phyloP scores from a whole-genome alignment of 1,140 invertebrate genomes.

The Dreissena polymorpha region DNA sequence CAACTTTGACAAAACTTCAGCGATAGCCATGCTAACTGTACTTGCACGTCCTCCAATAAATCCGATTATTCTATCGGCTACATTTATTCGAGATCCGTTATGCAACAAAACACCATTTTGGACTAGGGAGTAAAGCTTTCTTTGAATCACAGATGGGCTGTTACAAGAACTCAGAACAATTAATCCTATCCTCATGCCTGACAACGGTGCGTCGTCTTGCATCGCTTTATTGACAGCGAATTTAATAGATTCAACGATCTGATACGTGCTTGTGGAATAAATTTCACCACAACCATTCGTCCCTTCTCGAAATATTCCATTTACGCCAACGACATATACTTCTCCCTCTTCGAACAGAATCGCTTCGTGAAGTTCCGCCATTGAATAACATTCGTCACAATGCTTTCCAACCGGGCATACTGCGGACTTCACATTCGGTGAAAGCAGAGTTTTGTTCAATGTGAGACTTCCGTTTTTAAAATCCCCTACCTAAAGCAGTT shows the following conservation, averaged over 20 bases:
- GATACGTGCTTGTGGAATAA: constrained; percentile 4
- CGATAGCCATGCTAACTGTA: constrained; percentile 42
- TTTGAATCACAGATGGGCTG: constrained; percentile 32
- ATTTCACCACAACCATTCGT: constrained; percentile 21
- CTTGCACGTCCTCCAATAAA: constrained; percentile 48
- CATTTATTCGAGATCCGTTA: constrained; percentile 23
- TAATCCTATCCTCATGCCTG: constrained; percentile 23
- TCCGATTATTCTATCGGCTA: constrained; percentile 49
- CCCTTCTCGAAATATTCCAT: constrained; percentile 4
- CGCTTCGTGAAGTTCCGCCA: constrained; percentile 29
- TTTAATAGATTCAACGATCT: constrained; percentile 9
- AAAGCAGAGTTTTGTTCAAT: not conserved
- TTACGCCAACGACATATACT: constrained; percentile 43
- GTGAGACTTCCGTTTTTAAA: not conserved
- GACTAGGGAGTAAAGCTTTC: constrained; percentile 39
- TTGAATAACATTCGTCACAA: constrained; percentile 27
- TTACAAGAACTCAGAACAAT: constrained; percentile 50
- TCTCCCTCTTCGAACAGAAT: constrained; percentile 47
- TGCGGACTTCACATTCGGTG: constrained; percentile 24
- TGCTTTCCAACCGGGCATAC: not conserved
- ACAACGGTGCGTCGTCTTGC: not conserved
- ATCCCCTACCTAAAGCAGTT: not conserved
- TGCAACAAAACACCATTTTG: constrained; percentile 35
- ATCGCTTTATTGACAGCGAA: constrained; percentile 1
- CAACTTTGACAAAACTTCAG: constrained; percentile 41